Evolutionary conservation across 2,113 vertebrate genomes (phyloP).

Genomic region (Corythornis cristatus): DNA sequence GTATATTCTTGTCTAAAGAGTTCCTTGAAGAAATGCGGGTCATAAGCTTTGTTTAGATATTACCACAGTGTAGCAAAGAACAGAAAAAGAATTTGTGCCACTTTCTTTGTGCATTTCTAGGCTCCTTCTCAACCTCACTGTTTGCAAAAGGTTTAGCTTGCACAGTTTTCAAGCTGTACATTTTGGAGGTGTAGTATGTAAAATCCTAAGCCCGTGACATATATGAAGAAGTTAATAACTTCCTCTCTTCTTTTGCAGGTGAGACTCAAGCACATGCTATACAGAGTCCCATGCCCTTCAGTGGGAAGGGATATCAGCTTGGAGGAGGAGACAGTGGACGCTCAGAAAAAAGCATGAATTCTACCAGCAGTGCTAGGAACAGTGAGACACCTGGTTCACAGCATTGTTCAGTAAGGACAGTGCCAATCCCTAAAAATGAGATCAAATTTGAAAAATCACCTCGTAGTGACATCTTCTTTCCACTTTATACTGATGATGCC

Average conservation of each 20-base stretch:
- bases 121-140: neutral
- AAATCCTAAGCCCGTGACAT: neutral
- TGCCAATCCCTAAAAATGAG: constrained; percentile 14
- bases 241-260: constrained; percentile 66
- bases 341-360: constrained; percentile 9
- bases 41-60: neutral
- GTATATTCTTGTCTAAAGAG: neutral
- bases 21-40: neutral
- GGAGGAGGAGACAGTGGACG: constrained; percentile 62
- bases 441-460: constrained; percentile 17
- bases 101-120: neutral
- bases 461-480: neutral
- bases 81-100: too few species aligned
- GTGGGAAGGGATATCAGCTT: constrained; percentile 86
- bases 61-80: neutral
- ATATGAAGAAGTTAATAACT: neutral
- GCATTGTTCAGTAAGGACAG: neutral
- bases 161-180: neutral
- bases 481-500: neutral
- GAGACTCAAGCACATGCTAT: constrained; percentile 57
- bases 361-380: neutral
- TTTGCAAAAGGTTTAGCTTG: neutral
- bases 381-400: neutral
- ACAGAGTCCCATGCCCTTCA: constrained; percentile 82
- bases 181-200: neutral